Conservation (phyloP, 2,888 invertebrate genomes). For the Rhogogaster chlorosoma region DNA sequence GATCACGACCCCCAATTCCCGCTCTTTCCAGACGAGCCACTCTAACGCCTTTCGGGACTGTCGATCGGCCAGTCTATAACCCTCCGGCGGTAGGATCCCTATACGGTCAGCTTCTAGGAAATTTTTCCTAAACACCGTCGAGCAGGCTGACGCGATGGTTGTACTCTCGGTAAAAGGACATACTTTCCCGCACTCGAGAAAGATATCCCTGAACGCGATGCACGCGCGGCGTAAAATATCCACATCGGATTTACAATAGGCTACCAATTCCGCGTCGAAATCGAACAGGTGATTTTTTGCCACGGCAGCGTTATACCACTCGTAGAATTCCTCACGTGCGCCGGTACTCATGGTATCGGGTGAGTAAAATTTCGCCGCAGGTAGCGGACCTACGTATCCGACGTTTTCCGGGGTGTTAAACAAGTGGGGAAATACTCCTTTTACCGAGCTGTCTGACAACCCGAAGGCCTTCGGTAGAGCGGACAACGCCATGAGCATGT, state of each 20-base stretch:
- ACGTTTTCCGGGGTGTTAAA: conserved; percentile 60
- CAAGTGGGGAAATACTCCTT: conserved; percentile 61
- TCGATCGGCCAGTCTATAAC: conserved; percentile 63
- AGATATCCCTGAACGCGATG: too few relatives aligned
- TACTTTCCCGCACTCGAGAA: conserved; percentile 53
- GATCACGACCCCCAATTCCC: conserved; percentile 57
- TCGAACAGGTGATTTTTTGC: conserved; percentile 55
- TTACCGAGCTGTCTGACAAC: conserved; percentile 52
- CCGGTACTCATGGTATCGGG: conserved; percentile 46
- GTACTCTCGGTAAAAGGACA: conserved; percentile 59
- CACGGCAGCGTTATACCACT: conserved; percentile 54
- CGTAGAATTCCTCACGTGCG: conserved; percentile 29
- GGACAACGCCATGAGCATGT: conserved; percentile 64
- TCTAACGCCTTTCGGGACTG: conserved; percentile 61
- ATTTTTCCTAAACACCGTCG: conserved; percentile 36
- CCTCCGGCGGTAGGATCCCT: conserved; percentile 63
- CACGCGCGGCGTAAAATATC: too few relatives aligned
- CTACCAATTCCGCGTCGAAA: too few relatives aligned
- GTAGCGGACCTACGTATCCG: conserved; percentile 56
- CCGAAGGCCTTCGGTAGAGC: conserved; percentile 64
- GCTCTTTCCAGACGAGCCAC: too few relatives aligned
- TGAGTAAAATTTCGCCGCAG: conserved; percentile 52
- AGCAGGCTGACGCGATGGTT: conserved; percentile 63
- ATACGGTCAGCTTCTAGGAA: conserved; percentile 63
- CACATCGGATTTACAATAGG: too few relatives aligned